These are phyloP conservation scores for Rhinoraja longicauda DNA, from an alignment of 2,797 vertebrate species.

Conservation along the genomic window DNA sequence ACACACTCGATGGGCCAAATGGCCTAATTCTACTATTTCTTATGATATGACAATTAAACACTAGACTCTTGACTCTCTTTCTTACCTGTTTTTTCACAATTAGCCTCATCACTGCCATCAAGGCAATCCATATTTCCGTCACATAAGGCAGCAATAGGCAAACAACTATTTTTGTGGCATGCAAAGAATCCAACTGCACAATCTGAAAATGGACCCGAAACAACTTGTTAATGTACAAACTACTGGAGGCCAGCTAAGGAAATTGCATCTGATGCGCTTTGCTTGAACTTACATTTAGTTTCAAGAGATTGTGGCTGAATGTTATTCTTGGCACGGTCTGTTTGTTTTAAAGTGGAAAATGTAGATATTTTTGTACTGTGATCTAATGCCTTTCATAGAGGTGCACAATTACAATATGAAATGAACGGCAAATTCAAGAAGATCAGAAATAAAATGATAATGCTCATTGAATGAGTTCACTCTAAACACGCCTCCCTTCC, in stretches of 20 bases:
- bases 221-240: neutral
- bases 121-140: constrained; percentile 11
- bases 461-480: neutral
- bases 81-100: neutral
- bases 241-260: neutral
- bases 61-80: too few species aligned
- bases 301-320: neutral
- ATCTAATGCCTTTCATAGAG: neutral
- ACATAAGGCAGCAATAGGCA: neutral
- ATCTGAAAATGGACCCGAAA: neutral
- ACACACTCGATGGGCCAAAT: too few species aligned
- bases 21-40: too few species aligned
- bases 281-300: neutral
- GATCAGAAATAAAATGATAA: neutral
- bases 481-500: too few species aligned
- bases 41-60: too few species aligned
- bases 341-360: neutral
- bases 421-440: neutral
- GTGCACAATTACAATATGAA: neutral
- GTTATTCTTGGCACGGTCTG: neutral
- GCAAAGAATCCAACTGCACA: neutral
- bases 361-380: neutral
- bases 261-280: neutral
- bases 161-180: neutral
- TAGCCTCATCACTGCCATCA: neutral